Evolutionary conservation across 2,888 invertebrate species (phyloP), one percentile per base, ranked within the genome.

Genomic region (Watsonalla cultraria): DNA sequence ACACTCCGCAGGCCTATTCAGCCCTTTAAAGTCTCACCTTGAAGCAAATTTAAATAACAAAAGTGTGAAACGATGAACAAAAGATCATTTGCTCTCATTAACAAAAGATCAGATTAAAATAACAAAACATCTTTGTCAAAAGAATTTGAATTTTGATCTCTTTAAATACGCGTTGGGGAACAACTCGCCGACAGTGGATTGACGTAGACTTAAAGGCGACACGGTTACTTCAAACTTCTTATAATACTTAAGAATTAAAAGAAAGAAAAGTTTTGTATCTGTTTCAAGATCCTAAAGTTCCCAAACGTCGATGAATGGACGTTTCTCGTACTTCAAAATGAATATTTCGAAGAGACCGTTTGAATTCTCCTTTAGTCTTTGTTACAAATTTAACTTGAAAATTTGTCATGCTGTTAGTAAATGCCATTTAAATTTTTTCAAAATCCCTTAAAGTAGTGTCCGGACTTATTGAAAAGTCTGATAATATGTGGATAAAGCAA

Each of bases 171-270:
- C 8, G 49, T 49, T 9, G 34, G 13, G 37, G 14, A 49, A 49
- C 49, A 49, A 47, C 60, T 56, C 52, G 55, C 49, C 24, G 37
- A 15, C 52, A 59, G 64, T 58, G 62, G 64, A 72, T 72, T 65
- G 72, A 77, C 75, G 66, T 56, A 59, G 59, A 65, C 69, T 74
- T 70, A 68, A 57, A 59, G 53, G 52, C 59, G 62, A 61, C 61
- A 67, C 61, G 55, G 55, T 49, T 49, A 59, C 62, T 61, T 60
- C 62, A 61, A 70, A 74, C 68, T 75, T 74, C 34, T 56, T 66
- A 77, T 68, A 74, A 73, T 70, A 70, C 70, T 74, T 74, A 71
- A 56, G 67, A 64, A 72, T 71, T 73, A 71, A 70, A 73, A 73
- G 70, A 68, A 76, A 71, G 66, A 62, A 64, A 74, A 74, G 70